Evolutionary conservation across 2,113 vertebrate genomes (phyloP), one percentile per base, ranked within the genome.

Genomic region (Verasper variegatus): DNA sequence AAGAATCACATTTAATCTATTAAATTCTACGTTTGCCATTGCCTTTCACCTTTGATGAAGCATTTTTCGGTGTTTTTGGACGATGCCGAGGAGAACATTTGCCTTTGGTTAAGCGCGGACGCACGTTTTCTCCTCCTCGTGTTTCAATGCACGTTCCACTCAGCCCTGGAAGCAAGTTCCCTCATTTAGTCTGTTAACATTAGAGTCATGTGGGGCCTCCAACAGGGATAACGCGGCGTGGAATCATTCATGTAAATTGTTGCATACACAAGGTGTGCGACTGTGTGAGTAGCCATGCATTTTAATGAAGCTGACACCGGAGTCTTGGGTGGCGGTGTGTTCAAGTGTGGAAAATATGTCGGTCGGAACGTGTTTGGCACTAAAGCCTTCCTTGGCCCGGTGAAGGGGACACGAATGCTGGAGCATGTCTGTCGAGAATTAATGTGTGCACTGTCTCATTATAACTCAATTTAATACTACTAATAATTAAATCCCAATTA

Each of bases 181-280:
- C 68, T 81, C 51, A 80, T 86, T 91, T 76, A 68, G 51, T 77
- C 70, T 73, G 83, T 88, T 88, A 84, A 81, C 68, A 88, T 78
- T 84, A 80, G 65, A 87, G 74, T 81, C 85, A 79, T 86, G 79
- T 71, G 42, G 77, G 76, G 70, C 82, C 82, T 85, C 81, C 87
- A 76, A 80, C 86, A 69, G 87, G 85, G 87, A 86, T 73, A 74
- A 78, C 74, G 74, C 77, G 20, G 68, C 84, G 78, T 52, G 74
- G 79, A 87, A 86, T 84, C 73, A 87, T 73, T 86, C 83, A 91
- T 85, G 85, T 84, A 87, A 89, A 89, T 91, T 80, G 89, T 86
- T 89, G 83, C 81, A 80, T 52, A 80, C 88, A 91, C 88, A 87
- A 86, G 83, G 86, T 88, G 86, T 88, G 73, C 67, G 68, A 61